Evolutionary conservation across 2,113 vertebrate species (phyloP), one percentile per base, ranked within the genome.

Genomic region (Lichenostomus cassidix): DNA sequence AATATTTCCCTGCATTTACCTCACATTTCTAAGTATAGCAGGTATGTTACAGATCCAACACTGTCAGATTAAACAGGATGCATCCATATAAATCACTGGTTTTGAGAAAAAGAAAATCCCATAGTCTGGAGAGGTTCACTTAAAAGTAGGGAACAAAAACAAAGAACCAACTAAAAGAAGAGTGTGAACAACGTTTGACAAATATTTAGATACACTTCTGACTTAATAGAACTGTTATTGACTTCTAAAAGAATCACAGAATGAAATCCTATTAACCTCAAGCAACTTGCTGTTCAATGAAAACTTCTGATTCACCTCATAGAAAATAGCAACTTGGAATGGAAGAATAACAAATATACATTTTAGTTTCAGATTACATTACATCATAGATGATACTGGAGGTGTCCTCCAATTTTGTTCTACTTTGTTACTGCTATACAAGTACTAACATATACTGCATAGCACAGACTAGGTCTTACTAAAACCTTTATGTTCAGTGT

Each of bases 331-430:
- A 0, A 31, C 5, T 65, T 46, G 10, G 46, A 89, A 27, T 3
- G 1, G 12, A 9, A 64, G 23, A 71, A 18, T 23, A 82, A 79
- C 35, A 92, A 79, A 79, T 7, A 84, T 0, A 15, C 8, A 20
- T 47, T 89, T 64, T 44, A 35, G 11, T 64, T 83, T 71, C 24
- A 35, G 18, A 44, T 44, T 21, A 41, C 8, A 37, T 71, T 49
- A 63, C 71, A 42, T 22, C 23, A 8, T 0, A 77, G 15, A 16
- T 7, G 3, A 80, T 4, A 71, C 0, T n/a, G 12, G 3, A 29
- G 4, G 15, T 10, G 41, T 29, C 23, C 50, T 49, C 63, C 47
- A 39, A 27, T 41, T 44, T 65, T 50, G 1, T 60, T 46, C 24
- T 53, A 37, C 7, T 74, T 70, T 27, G 15, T 35, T 67, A 59